Evolutionary conservation across 2,113 vertebrate species (phyloP), one percentile per base, ranked within the genome.

Genomic region (Aldabrachelys gigantea): DNA sequence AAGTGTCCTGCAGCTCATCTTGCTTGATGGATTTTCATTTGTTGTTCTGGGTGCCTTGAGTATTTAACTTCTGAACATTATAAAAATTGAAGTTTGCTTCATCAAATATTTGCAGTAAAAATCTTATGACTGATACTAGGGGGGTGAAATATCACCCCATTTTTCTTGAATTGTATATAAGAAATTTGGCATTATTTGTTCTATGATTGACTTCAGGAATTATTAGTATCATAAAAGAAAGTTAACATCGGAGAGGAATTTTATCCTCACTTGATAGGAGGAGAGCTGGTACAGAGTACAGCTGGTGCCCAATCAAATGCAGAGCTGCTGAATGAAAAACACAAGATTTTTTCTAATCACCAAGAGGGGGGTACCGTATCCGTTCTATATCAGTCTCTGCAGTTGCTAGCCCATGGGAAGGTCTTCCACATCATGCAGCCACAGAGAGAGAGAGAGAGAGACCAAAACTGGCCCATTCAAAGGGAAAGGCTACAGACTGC

Each of bases 51-150:
- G 82, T 69, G 16, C 24, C 93, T 94, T 49, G 8, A 38, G 8
- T 82, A 35, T 59, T 97, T 91, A 93, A 82, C 91, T 93, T 82
- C 94, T 91, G 80, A 88, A 8, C 44, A 27, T 84, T 95, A 85
- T 89, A 95, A 94, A 95, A 78, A 96, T 27, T 65, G 35, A 57
- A 57, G 35, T 88, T 94, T 95, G 44, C 56, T 95, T 92, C 29
- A 86, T 56, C 82, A 25, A 87, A 44, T 72, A 87, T 95, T 81
- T 84, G 6, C 96, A 89, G 82, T 91, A 82, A 94, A 92, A 94
- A 72, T 31, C 76, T 90, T 78, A 24, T 78, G 80, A 91, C 11
- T 50, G 25, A 80, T 72, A 21, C 13, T 76, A 17, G 22, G 89
- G 87, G 52, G 79, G 3, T n/a, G 93, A 57, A 50, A 72, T 38